Evolutionary conservation across 2,888 invertebrate genomes (phyloP).

Genomic region (Phalera bucephala): DNA sequence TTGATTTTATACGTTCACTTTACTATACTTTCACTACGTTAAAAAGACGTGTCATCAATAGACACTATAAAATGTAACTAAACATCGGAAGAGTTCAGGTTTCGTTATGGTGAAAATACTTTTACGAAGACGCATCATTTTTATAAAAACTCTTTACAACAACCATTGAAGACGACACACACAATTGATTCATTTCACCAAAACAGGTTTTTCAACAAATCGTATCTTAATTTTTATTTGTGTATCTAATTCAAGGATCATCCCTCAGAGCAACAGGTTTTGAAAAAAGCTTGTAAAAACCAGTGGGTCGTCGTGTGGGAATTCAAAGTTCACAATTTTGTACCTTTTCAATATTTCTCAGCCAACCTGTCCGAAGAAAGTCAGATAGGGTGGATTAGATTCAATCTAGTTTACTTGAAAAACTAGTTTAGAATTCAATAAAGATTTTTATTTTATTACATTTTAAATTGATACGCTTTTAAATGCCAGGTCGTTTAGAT

Average conservation of each 20-base stretch:
- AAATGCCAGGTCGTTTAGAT: constrained; percentile 30
- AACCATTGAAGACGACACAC: constrained; percentile 8
- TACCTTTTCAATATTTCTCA: constrained; percentile 34
- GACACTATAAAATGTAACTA: too few relatives aligned
- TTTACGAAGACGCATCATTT: too few relatives aligned
- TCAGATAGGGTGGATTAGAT: constrained; percentile 20
- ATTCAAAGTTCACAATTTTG: constrained; percentile 38
- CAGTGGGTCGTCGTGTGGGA: constrained; percentile 49
- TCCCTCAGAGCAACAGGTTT: constrained; percentile 54
- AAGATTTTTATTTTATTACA: constrained; percentile 31
- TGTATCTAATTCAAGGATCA: constrained; percentile 40
- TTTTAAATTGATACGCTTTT: constrained; percentile 18
- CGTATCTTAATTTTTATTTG: constrained; percentile 36
- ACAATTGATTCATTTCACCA: constrained; percentile 8
- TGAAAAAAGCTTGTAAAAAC: constrained; percentile 39
- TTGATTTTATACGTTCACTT: too few relatives aligned
- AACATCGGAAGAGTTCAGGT: too few relatives aligned
- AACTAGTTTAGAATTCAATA: constrained; percentile 38
- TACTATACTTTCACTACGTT: too few relatives aligned
- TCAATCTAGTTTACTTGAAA: constrained; percentile 45
- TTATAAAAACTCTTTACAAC: constrained; percentile 18
- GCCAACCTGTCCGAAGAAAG: constrained; percentile 48
- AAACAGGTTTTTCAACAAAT: constrained; percentile 38
- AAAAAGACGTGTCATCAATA: too few relatives aligned
- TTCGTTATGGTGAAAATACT: too few relatives aligned